These are phyloP conservation scores for Diarsia brunnea DNA, from an alignment of 2,888 invertebrate genomes.

Conservation along the genomic window DNA sequence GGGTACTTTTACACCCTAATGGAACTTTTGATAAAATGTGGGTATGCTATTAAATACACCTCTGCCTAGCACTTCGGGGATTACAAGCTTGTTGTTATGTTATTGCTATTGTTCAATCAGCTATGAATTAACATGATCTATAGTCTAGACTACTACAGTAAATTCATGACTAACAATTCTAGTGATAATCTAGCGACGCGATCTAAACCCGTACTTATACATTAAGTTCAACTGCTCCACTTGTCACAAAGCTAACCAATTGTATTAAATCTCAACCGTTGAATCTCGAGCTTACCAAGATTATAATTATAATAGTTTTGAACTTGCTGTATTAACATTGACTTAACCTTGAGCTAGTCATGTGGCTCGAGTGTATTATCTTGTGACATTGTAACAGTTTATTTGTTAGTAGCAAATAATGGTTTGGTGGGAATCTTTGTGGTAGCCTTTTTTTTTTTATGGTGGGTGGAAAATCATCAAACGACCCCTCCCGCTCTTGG, in stretches of 20 bases:
- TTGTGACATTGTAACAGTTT: background rate
- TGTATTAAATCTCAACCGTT: constrained; percentile 48
- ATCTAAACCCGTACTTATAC: constrained; percentile 21
- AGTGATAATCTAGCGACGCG: constrained; percentile 2
- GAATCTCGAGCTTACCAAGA: constrained; percentile 28
- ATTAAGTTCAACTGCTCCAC: constrained; percentile 3
- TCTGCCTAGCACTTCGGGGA: background rate
- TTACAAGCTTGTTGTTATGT: background rate
- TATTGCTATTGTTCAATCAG: constrained; percentile 11
- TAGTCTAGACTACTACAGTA: constrained; percentile 8
- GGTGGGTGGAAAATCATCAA: no score
- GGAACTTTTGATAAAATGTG: no score
- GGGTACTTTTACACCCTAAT: no score
- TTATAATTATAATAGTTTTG: constrained; percentile 42
- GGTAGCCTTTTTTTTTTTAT: no score
- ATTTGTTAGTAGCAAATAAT: constrained; percentile 12
- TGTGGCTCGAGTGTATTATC: constrained; percentile 9
- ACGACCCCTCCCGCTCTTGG: no score
- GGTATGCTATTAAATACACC: background rate
- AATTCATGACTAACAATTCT: constrained; percentile 9
- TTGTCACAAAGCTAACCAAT: constrained; percentile 34
- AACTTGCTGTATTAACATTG: constrained; percentile 39
- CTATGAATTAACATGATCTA: background rate
- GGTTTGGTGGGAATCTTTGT: background rate
- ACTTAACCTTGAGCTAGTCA: constrained; percentile 36